These are phyloP conservation scores for Aphidius gifuensis DNA, from an alignment of 1,140 invertebrate genomes.

Conservation along the genomic window DNA sequence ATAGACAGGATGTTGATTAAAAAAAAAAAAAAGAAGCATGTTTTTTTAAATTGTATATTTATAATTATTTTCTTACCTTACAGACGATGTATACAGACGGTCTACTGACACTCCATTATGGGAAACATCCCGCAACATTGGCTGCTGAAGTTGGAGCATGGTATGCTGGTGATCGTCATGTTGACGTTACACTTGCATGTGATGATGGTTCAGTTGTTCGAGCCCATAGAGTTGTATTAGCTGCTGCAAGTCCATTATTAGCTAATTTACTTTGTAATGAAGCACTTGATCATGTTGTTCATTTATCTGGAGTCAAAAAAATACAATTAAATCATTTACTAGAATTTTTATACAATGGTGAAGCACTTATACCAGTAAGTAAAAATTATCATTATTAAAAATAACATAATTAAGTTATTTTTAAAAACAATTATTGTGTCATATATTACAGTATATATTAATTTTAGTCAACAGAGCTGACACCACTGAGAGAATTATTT, in stretches of 20 bases:
- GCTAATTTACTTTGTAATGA: constrained; percentile 70
- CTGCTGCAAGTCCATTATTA: constrained; percentile 79
- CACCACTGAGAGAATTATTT: constrained; percentile 76
- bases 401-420: background rate
- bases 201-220: constrained; percentile 71
- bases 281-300: constrained; percentile 67
- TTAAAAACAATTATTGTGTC: constrained; percentile 2
- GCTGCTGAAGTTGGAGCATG: constrained; percentile 81
- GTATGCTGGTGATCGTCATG: constrained; percentile 76
- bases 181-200: constrained; percentile 77
- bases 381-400: background rate
- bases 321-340: constrained; percentile 74
- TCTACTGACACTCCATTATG: constrained; percentile 82
- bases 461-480: constrained; percentile 71
- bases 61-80: constrained; percentile 30
- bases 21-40: background rate
- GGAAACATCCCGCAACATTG: constrained; percentile 84
- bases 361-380: constrained; percentile 74
- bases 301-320: constrained; percentile 76
- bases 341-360: constrained; percentile 80
- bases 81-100: constrained; percentile 59
- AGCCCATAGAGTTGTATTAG: constrained; percentile 77
- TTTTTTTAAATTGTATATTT: background rate
- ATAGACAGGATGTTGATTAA: background rate
- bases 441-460: constrained; percentile 14